Evolutionary conservation across 2,888 invertebrate species (phyloP), one percentile per base, ranked within the genome.

Genomic region (Aphodius granarius): DNA sequence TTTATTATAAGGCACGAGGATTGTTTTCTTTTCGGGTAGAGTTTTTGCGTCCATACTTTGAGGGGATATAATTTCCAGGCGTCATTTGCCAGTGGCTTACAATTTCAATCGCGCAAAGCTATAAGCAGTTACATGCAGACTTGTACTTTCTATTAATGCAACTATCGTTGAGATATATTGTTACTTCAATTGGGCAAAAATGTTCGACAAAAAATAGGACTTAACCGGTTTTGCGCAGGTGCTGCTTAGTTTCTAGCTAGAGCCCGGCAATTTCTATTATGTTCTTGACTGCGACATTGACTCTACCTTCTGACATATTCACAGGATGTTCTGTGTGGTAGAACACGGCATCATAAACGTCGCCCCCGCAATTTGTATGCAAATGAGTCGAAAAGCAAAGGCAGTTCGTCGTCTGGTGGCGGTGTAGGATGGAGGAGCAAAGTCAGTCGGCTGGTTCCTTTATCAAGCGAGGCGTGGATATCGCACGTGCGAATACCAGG

Each of bases 321-420:
- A 43, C 43, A 43, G 43, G 43, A 43, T 43, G 43, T 43, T 43
- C 43, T 6, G 43, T 43, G 43, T 43, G 43, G 43, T 43, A 43
- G 43, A 43, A 43, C 43, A 43, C 43, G 43, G 9, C 43, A 43
- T 9, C 43, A 43, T 43, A 43, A 43, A 43, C 43, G 43, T 43
- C 43, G 43, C 1, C 43, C 43, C 65, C 20, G 72, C 75, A 75
- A 75, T 75, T 75, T 75, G 72, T 65, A 75, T 75, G 75, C 72
- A 75, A 75, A 74, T 74, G 71, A 64, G 21, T 22, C 74, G 64
- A 43, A 43, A 43, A 43, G 43, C 43, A 43, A 43, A 43, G 43
- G 43, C 43, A 43, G 9, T 70, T 71, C 70, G 43, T 62, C 43
- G 43, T 43, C 1, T 6, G 13, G 43, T 6, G 43, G 43, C 3